Conservation (phyloP, 2,888 invertebrate genomes). For the Acrobasis consociella region DNA sequence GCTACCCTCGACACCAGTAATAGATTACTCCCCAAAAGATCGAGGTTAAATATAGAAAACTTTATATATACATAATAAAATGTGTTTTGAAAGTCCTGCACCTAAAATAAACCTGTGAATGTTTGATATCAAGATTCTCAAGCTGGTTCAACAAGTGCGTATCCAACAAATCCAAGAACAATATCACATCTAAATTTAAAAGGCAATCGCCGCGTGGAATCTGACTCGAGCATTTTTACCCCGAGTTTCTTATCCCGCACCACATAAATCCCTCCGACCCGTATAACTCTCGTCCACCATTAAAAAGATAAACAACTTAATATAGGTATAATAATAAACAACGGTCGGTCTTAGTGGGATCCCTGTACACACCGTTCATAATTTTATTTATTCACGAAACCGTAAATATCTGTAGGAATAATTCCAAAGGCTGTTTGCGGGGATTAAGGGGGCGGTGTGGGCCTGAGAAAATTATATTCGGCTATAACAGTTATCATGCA, state of each 20-base stretch:
- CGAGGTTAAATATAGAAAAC: neutral
- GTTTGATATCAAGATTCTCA: neutral
- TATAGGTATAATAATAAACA: slow-evolving; percentile 82
- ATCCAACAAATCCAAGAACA: slow-evolving; percentile 52
- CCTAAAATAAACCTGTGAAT: slow-evolving; percentile 1
- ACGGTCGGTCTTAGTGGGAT: slow-evolving; percentile 69
- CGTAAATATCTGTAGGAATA: slow-evolving; percentile 81
- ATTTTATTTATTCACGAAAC: slow-evolving; percentile 82
- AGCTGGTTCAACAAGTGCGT: slow-evolving; percentile 23
- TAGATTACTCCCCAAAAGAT: no score
- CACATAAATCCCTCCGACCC: slow-evolving; percentile 76
- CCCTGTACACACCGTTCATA: slow-evolving; percentile 70
- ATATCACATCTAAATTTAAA: slow-evolving; percentile 79
- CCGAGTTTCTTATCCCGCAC: slow-evolving; percentile 67
- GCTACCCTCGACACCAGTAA: no score
- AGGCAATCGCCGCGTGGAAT: slow-evolving; percentile 74
- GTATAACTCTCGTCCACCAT: slow-evolving; percentile 76
- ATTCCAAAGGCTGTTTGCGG: slow-evolving; percentile 80
- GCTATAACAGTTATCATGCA: slow-evolving; percentile 83
- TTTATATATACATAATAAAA: neutral
- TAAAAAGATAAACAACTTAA: slow-evolving; percentile 83
- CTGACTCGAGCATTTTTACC: slow-evolving; percentile 64
- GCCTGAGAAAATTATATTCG: slow-evolving; percentile 82
- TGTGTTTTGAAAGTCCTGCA: neutral
- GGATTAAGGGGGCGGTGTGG: slow-evolving; percentile 80